These are phyloP conservation scores for Emmelina monodactyla DNA, from an alignment of 2,888 invertebrate genomes.

Conservation along the genomic window DNA sequence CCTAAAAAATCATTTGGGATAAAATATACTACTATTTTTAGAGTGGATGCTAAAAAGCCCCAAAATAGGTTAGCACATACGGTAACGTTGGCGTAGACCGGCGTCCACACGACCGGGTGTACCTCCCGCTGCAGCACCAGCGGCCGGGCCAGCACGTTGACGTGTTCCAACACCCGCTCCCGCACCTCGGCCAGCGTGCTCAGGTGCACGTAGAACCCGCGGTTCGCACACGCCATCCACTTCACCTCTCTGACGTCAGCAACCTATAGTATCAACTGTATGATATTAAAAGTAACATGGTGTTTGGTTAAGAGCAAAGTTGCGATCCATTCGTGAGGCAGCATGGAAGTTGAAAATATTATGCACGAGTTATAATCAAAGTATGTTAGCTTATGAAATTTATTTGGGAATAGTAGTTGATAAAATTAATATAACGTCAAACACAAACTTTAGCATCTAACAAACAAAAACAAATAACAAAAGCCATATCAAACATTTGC, in stretches of 20 bases:
- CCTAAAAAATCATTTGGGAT: conserved; percentile 48
- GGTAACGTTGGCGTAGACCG: conserved; percentile 92
- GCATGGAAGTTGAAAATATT: too few relatives aligned
- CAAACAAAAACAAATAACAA: too few relatives aligned
- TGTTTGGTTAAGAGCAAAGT: too few relatives aligned
- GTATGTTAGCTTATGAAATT: too few relatives aligned
- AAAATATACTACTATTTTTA: too few relatives aligned
- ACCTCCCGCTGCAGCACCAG: conserved; percentile 85
- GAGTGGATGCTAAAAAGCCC: too few relatives aligned
- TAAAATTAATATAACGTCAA: too few relatives aligned
- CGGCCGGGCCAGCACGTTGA: conserved; percentile 96
- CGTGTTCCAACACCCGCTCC: conserved; percentile 95
- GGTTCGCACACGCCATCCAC: conserved; percentile 99
- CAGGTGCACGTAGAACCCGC: conserved; percentile 95
- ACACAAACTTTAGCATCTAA: too few relatives aligned
- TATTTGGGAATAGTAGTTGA: too few relatives aligned
- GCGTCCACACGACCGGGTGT: conserved; percentile 96
- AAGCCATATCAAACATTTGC: too few relatives aligned
- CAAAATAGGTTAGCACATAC: conserved; percentile 65
- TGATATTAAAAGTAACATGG: conserved; percentile 24
- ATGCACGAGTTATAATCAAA: too few relatives aligned
- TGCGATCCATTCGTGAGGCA: too few relatives aligned
- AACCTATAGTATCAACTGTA: conserved; percentile 47
- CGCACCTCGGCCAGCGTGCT: conserved; percentile 97
- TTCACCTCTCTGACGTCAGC: conserved; percentile 92